Evolutionary conservation across 2,888 invertebrate species (phyloP), one percentile per base, ranked within the genome.

Genomic region (Habrosyne pyritoides): DNA sequence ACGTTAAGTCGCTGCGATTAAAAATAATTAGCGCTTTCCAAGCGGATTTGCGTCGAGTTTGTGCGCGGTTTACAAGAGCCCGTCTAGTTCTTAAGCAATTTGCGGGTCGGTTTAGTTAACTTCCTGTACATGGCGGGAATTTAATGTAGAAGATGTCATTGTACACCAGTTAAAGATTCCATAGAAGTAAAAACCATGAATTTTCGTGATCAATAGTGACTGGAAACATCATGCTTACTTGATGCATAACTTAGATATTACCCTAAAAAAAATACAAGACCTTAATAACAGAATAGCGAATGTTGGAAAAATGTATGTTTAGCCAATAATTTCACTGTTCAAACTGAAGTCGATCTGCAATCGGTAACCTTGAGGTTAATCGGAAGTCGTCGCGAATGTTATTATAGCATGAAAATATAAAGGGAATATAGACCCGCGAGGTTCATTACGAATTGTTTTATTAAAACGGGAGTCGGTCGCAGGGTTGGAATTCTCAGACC

Each of bases 21-120:
- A 86, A 89, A 84, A 86, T 89, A 86, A 88, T 89, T 84, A 86
- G 81, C 77, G 67, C 71, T 77, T 74, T 72, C 71, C 66, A 78
- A 67, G 74, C 78, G 76, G 77, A 71, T 75, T 77, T 73, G 72
- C 72, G 73, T 77, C 73, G 70, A 69, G 62, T 66, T 67, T 60
- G 66, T 69, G 69, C 64, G 71, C 61, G 70, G 69, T 65, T 65
- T 72, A 74, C 71, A 61, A 66, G 64, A 64, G 42, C 14, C 18
- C 18, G 18, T 42, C 18, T 42, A 42, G 42, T 42, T 42, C 42
- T 42, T 18, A 33, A 33, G 33, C 33, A 33, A n/a, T 33, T 33
- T 33, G 33, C n/a, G 33, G n/a, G 4, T 33, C 2, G 42, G 42
- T 42, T 42, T 18, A 42, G 18, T 42, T 42, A 18, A 42, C 42